These are phyloP conservation scores for Xerus inauris DNA, from an alignment of 2,113 vertebrate genomes.

Conservation along the genomic window DNA sequence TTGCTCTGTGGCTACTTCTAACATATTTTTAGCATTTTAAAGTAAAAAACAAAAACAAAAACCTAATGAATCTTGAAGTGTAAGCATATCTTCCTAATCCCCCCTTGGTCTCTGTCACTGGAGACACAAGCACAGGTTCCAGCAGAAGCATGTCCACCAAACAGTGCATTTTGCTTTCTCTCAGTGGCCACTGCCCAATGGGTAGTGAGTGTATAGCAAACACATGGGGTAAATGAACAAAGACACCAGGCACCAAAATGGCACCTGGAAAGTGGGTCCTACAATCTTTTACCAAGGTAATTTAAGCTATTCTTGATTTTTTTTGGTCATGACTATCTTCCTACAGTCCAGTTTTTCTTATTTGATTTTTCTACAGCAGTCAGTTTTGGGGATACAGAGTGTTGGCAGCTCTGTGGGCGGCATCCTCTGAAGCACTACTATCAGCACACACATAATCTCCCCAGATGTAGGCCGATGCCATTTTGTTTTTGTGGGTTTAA, in stretches of 20 bases:
- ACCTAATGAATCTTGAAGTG: background rate
- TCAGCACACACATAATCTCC: background rate
- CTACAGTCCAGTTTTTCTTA: background rate
- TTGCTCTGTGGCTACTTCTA: background rate
- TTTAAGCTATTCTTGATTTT: background rate
- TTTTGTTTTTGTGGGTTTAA: background rate
- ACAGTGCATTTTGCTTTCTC: background rate
- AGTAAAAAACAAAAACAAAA: background rate
- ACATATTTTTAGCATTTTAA: background rate
- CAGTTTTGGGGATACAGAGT: background rate
- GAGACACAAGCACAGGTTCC: background rate
- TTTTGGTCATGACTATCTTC: background rate
- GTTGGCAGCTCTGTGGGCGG: background rate
- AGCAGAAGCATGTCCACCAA: background rate
- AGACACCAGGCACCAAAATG: rapidly evolving
- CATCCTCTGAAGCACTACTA: background rate
- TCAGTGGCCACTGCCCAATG: background rate
- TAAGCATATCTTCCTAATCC: background rate
- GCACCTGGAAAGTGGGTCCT: background rate
- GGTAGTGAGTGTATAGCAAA: too few relatives aligned
- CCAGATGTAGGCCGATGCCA: background rate
- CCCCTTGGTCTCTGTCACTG: background rate
- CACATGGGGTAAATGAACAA: rapidly evolving
- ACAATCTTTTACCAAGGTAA: background rate
- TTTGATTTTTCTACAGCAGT: background rate